A percentile compares a stretch with the other conserved stretches of the same genome.
Evolutionary conservation across 2,113 vertebrate species (phyloP).

Genomic region (rabbit (Oryctolagus cuniculus)): DNA sequence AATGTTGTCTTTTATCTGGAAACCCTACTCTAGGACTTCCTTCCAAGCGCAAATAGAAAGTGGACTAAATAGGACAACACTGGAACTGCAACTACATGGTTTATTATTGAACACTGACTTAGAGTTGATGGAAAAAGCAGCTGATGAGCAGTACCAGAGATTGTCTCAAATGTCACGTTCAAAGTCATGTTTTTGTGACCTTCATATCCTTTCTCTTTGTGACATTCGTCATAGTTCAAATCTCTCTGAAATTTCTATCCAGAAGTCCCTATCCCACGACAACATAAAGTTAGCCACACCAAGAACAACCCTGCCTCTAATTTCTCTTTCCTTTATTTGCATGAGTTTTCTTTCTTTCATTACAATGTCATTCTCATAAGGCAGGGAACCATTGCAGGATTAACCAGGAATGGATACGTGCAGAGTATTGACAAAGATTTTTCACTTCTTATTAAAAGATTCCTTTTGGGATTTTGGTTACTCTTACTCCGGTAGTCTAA

Average conservation of each 20-base stretch:
- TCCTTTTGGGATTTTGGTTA: neutral
- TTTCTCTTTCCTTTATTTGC: neutral
- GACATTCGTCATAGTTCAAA: neutral
- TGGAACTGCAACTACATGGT: neutral
- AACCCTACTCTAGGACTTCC: neutral
- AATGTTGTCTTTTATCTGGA: neutral
- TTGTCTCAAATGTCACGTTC: neutral
- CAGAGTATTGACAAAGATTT: neutral
- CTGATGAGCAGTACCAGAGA: neutral
- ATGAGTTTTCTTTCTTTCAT: neutral
- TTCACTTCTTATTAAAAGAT: constrained; percentile 17
- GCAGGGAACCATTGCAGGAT: neutral
- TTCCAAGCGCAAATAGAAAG: constrained; percentile 16
- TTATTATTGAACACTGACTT: neutral
- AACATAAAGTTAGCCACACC: neutral
- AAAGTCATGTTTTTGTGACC: neutral
- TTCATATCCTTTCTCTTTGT: neutral
- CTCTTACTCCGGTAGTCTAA: neutral
- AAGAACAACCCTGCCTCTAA: neutral
- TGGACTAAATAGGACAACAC: neutral
- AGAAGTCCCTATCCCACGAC: neutral
- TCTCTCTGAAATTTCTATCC: neutral
- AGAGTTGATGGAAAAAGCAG: neutral
- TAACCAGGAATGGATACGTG: neutral
- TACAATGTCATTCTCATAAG: neutral